Conservation (phyloP, 2,797 vertebrate species). For the Sebastes elongatus region DNA sequence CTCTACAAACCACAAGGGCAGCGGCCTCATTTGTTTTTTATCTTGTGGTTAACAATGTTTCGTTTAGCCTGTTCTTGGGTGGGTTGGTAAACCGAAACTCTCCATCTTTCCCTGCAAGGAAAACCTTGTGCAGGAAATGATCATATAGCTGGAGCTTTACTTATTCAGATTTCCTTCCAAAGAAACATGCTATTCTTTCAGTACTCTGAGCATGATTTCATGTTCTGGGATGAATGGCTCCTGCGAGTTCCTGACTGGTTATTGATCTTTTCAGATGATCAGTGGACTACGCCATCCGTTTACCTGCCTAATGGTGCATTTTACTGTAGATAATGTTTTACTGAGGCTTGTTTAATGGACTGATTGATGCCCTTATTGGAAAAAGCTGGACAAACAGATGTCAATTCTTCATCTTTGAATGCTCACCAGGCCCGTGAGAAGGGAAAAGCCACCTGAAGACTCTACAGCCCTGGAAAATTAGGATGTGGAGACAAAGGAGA, state of each 20-base stretch:
- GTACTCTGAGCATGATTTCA: background rate
- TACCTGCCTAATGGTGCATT: constrained; percentile 15
- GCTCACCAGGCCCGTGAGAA: background rate
- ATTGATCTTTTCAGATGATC: constrained; percentile 14
- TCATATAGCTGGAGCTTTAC: background rate
- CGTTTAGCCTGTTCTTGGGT: constrained; percentile 31
- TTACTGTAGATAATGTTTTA: constrained; percentile 4
- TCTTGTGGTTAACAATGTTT: constrained; percentile 58
- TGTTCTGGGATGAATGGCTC: background rate
- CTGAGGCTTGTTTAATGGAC: background rate
- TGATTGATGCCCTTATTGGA: background rate
- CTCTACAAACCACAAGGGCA: constrained; percentile 39
- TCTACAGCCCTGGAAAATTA: background rate
- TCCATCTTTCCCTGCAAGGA: constrained; percentile 2
- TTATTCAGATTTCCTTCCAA: constrained; percentile 2
- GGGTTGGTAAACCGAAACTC: constrained; percentile 20
- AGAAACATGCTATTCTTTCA: background rate
- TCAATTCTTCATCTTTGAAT: background rate
- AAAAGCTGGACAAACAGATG: background rate
- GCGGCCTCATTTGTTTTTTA: constrained; percentile 67
- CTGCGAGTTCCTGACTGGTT: background rate
- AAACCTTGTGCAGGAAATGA: constrained; percentile 7
- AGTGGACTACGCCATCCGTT: background rate
- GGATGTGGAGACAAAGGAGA: background rate
- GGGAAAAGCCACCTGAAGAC: background rate